Evolutionary conservation across 2,888 invertebrate genomes (phyloP).

Genomic region (Muschampia plurimacula): DNA sequence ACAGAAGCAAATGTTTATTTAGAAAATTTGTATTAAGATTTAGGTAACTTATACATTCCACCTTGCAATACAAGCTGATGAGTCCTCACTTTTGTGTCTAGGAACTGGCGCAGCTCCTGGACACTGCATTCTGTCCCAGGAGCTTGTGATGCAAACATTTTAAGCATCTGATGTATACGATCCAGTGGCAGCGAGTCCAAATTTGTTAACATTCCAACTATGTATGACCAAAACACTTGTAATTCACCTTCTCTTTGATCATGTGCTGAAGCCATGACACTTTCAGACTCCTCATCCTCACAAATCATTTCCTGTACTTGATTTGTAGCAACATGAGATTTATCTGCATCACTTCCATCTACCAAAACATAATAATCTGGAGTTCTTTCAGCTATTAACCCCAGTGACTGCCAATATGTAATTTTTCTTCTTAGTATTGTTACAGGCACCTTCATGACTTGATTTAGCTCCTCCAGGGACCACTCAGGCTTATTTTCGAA

Average conservation of each 20-base stretch:
- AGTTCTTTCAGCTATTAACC: conserved; percentile 91
- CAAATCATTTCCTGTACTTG: conserved; percentile 88
- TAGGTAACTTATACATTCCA: conserved; percentile 95
- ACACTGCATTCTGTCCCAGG: conserved; percentile 95
- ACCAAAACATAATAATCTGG: conserved; percentile 91
- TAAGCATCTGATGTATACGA: conserved; percentile 97
- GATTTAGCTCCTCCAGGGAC: conserved; percentile 94
- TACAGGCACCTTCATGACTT: conserved; percentile 94
- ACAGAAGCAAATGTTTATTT: background rate
- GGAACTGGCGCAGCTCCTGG: conserved; percentile 94
- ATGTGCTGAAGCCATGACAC: conserved; percentile 97
- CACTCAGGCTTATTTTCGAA: conserved; percentile 95
- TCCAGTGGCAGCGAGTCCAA: conserved; percentile 96
- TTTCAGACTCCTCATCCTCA: conserved; percentile 96
- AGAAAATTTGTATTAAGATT: conserved; percentile 70
- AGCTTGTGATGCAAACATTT: conserved; percentile 98
- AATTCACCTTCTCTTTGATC: conserved; percentile 97
- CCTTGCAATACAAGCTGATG: conserved; percentile 94
- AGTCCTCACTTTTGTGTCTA: conserved; percentile 96
- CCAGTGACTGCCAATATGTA: conserved; percentile 97
- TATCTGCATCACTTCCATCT: conserved; percentile 86
- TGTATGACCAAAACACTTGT: conserved; percentile 98
- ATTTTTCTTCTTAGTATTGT: conserved; percentile 94
- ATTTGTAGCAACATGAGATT: conserved; percentile 82
- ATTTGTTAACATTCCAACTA: conserved; percentile 98